Percentiles rank a stretch among this genome's conserved stretches.
Evolutionary conservation across 2,797 vertebrate species (phyloP).

Genomic region (Balearica regulorum): DNA sequence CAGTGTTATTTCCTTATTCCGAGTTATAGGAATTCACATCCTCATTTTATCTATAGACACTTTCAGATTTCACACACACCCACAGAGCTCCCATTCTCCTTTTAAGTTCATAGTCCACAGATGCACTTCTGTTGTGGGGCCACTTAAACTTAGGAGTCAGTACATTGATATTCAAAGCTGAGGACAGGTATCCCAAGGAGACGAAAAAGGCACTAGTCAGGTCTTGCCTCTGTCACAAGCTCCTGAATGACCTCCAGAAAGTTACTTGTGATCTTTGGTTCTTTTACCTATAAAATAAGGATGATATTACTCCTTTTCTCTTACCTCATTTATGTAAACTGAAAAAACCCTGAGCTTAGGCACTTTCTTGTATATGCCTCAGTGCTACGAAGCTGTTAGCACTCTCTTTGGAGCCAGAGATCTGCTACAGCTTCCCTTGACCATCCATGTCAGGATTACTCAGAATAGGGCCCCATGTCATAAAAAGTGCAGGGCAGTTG

Average conservation of each 20-base stretch:
- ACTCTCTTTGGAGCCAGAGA: neutral
- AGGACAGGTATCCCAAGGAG: neutral
- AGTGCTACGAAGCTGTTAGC: neutral
- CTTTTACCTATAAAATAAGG: neutral
- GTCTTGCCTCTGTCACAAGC: neutral
- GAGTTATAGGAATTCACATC: slow-evolving; percentile 41
- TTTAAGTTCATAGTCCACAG: neutral
- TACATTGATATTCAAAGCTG: neutral
- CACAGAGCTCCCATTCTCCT: neutral
- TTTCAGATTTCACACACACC: neutral
- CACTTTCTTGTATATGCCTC: neutral
- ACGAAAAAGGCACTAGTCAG: neutral
- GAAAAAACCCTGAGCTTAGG: neutral
- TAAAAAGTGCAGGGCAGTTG: neutral
- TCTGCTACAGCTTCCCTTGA: neutral
- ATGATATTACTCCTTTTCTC: neutral
- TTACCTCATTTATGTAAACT: rapidly evolving
- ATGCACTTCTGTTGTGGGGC: neutral
- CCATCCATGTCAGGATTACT: neutral
- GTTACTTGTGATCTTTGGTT: neutral
- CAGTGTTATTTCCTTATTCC: slow-evolving; percentile 28
- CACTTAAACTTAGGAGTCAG: neutral
- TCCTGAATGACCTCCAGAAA: neutral
- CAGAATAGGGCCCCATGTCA: neutral
- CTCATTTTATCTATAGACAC: slow-evolving; percentile 36